Evolutionary conservation across 2,797 vertebrate genomes (phyloP), one percentile per base, ranked within the genome.

Genomic region (Anolis apletophallus): DNA sequence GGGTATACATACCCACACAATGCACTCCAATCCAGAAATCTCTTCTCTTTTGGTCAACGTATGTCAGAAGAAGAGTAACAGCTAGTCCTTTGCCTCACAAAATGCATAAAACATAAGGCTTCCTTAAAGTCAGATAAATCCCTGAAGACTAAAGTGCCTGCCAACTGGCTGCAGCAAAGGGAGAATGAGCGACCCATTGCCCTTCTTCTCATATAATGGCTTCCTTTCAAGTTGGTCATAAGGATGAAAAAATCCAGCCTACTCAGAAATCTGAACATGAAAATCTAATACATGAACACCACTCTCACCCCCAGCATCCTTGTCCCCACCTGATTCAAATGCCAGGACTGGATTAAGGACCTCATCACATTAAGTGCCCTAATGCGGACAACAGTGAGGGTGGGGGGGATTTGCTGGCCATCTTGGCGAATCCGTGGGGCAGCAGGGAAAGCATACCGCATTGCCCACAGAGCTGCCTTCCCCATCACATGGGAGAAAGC

Each of bases 21-120:
- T 64, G 11, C 40, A n/a, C 19, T 86, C 79, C 72, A 23, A 23
- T 40, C 86, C 85, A 87, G 79, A 0, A 0, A 64, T 79, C 84
- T 26, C 26, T 75, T 67, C 85, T 91, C 87, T 64, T 83, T 76
- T 71, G 81, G 81, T 79, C 77, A 87, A 73, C 78, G 81, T 92
- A 46, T 59, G 83, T 84, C 46, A 73, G 36, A 73, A 29, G 80
- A 85, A 91, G 85, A 80, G 50, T 2, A 87, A 85, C 3, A 0
- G 67, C 73, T 85, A 72, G 68, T 83, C 84, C 91, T 85, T 78
- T 73, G 12, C 9, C 69, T 52, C 26, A 19, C 67, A 82, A 0
- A 23, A 87, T 87, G 88, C 74, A 91, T 85, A 92, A 85, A 87
- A 83, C 67, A 90, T 0, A 0, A 80, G 78, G 78, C 86, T 84